phyloP scores from a whole-genome alignment of 2,113 vertebrate genomes.

The Lates calcarifer region DNA sequence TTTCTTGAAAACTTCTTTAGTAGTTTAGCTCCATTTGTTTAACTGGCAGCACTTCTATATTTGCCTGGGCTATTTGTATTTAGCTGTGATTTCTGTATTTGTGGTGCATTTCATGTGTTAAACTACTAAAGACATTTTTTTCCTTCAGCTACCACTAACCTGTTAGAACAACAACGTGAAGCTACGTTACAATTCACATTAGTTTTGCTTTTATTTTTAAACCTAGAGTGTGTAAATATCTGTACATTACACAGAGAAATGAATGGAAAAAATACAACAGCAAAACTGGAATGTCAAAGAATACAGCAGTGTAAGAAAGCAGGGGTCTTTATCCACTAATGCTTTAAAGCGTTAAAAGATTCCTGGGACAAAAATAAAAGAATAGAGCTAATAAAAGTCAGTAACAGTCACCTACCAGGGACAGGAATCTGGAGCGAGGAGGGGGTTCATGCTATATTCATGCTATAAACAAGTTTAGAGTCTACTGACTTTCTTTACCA shows the following conservation, averaged over 20 bases:
- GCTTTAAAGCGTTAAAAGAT: background rate
- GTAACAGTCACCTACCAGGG: background rate
- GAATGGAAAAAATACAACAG: conserved; percentile 50
- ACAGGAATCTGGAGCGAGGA: background rate
- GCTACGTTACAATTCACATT: background rate
- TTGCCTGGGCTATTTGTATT: no score
- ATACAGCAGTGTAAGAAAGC: conserved; percentile 48
- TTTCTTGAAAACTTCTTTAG: no score
- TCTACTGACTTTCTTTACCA: conserved; percentile 59
- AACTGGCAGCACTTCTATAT: no score
- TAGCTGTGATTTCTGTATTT: no score
- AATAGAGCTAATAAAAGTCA: conserved; percentile 2
- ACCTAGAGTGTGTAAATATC: conserved; percentile 45
- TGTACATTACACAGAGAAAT: conserved; percentile 53
- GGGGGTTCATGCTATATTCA: conserved; percentile 48
- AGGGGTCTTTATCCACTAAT: background rate
- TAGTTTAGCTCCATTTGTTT: no score
- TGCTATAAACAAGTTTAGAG: conserved; percentile 53
- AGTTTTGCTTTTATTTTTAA: conserved; percentile 67
- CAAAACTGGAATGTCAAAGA: conserved; percentile 46
- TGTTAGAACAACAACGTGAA: background rate
- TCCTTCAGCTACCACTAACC: no score
- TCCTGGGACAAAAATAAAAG: conserved; percentile 30
- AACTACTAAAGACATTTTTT: no score
- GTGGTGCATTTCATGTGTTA: background rate